These are phyloP conservation scores for Caligus rogercresseyi DNA, from an alignment of 1,140 invertebrate genomes.

Conservation along the genomic window DNA sequence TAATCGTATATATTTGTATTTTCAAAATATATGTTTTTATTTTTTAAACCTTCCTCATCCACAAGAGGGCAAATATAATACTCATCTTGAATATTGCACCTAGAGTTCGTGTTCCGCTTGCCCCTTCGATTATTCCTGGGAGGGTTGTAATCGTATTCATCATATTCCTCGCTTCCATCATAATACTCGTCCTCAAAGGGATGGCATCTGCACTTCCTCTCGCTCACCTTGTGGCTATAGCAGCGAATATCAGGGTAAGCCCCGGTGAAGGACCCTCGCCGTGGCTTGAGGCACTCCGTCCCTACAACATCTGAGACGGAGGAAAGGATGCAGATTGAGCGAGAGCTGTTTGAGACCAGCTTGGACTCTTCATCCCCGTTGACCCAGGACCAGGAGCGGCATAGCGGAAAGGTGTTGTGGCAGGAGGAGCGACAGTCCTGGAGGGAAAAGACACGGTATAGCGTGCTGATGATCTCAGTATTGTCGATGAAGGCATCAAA, in stretches of 20 bases:
- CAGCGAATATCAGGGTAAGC: background rate
- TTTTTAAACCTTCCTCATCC: too few relatives aligned
- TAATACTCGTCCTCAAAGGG: background rate
- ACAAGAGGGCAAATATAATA: too few relatives aligned
- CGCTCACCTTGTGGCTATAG: background rate
- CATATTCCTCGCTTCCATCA: background rate
- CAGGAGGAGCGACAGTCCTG: background rate
- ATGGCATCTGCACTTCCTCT: background rate
- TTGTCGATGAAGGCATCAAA: background rate
- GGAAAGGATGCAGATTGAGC: background rate
- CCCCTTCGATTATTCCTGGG: too few relatives aligned
- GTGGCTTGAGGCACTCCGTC: background rate
- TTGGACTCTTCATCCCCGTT: background rate
- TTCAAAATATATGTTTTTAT: too few relatives aligned
- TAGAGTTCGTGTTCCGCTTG: too few relatives aligned
- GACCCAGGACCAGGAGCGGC: background rate
- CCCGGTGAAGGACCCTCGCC: background rate
- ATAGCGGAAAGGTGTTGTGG: background rate
- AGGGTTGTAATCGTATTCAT: background rate
- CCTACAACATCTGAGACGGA: background rate
- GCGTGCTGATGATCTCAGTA: background rate
- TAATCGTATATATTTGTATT: too few relatives aligned
- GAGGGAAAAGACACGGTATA: background rate
- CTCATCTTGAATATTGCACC: too few relatives aligned
- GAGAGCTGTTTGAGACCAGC: background rate